phyloP scores from a whole-genome alignment of 2,888 invertebrate genomes.

The Sturmia bella region DNA sequence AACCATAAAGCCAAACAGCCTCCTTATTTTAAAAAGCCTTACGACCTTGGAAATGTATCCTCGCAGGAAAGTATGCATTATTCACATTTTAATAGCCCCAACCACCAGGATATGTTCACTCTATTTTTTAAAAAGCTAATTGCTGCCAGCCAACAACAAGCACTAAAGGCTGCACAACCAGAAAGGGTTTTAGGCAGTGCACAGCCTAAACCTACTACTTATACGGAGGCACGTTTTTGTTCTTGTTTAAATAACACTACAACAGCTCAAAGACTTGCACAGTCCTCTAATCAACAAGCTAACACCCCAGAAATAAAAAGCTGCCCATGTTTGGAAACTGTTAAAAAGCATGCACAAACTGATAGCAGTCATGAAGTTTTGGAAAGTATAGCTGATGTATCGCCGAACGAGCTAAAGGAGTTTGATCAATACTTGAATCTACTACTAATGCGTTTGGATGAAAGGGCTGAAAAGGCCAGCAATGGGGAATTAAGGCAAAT shows the following conservation, averaged over 20 bases:
- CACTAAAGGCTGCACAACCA: not conserved
- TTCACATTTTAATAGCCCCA: not conserved
- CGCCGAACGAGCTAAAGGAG: no score
- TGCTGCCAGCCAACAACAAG: not conserved
- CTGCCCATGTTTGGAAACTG: not conserved
- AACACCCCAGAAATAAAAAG: not conserved
- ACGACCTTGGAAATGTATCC: not conserved
- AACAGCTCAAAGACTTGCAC: no score
- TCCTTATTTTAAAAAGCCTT: not conserved
- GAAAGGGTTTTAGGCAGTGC: not conserved
- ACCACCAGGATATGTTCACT: not conserved
- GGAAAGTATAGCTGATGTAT: not conserved
- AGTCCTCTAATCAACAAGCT: no score
- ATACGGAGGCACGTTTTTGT: no score
- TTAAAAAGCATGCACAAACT: not conserved
- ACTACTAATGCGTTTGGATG: conserved; percentile 23
- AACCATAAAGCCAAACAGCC: not conserved
- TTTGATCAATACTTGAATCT: conserved; percentile 12
- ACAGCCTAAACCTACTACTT: not conserved
- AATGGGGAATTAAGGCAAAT: conserved; percentile 14
- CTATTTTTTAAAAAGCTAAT: not conserved
- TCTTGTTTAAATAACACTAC: no score
- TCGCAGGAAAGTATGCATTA: not conserved
- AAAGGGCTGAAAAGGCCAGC: not conserved
- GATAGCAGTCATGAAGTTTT: not conserved